phyloP scores from a whole-genome alignment of 2,888 invertebrate genomes.

The Perizoma flavofasciatum region DNA sequence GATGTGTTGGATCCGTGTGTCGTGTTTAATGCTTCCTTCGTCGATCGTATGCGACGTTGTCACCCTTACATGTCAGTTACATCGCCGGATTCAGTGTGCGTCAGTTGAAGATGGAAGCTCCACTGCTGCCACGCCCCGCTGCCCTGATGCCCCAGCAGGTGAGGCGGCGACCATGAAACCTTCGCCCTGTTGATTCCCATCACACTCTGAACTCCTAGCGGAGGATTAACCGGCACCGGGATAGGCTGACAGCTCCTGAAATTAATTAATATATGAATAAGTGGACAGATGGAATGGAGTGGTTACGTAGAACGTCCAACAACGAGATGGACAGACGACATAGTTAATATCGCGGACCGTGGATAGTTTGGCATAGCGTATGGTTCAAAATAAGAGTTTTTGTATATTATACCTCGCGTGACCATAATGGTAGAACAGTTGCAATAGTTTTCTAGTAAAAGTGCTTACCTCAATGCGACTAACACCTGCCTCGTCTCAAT shows the following conservation, averaged over 20 bases:
- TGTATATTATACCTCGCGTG: too few species aligned
- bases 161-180: constrained; percentile 92
- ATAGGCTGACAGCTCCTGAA: constrained; percentile 88
- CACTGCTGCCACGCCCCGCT: constrained; percentile 88
- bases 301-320: too few species aligned
- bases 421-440: too few species aligned
- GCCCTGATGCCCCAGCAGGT: constrained; percentile 89
- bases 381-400: too few species aligned
- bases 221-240: constrained; percentile 91
- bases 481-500: constrained; percentile 70
- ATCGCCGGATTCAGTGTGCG: constrained; percentile 71
- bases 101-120: constrained; percentile 90
- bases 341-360: too few species aligned
- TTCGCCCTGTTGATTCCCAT: constrained; percentile 90
- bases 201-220: constrained; percentile 91
- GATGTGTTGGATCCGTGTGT: too few species aligned
- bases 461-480: constrained; percentile 76
- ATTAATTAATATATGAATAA: not conserved
- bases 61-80: constrained; percentile 63
- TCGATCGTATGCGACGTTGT: too few species aligned
- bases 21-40: not conserved
- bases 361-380: too few species aligned
- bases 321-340: too few species aligned
- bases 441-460: not conserved
- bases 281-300: too few species aligned